These are phyloP conservation scores for Pelobates cultripes DNA, from an alignment of 2,797 vertebrate genomes.

Conservation along the genomic window DNA sequence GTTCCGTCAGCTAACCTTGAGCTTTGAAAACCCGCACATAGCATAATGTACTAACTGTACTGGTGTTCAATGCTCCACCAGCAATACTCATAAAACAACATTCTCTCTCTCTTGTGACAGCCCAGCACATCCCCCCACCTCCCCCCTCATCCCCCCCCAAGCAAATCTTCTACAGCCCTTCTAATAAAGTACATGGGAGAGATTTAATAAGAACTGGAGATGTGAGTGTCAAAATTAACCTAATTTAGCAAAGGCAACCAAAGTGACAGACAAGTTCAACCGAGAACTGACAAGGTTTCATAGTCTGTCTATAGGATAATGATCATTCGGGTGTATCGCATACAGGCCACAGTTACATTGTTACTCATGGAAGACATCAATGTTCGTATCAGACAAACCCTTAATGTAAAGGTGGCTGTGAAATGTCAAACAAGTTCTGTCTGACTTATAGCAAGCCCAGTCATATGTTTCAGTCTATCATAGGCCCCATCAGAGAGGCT, in stretches of 20 bases:
- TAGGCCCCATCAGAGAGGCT: no score
- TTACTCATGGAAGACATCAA: no score
- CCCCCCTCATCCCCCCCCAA: not conserved
- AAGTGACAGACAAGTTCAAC: not conserved
- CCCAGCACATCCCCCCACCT: not conserved
- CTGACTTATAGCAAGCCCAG: no score
- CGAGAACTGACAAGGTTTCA: no score
- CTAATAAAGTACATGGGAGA: not conserved
- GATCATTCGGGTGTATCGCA: no score
- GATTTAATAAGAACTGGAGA: not conserved
- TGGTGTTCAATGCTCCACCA: conserved; percentile 44
- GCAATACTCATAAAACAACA: conserved; percentile 10
- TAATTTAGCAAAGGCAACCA: not conserved
- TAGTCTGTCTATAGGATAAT: no score
- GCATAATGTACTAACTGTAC: conserved; percentile 67
- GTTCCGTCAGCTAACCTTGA: conserved; percentile 68
- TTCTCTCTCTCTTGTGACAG: conserved; percentile 26
- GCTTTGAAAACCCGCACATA: conserved; percentile 64
- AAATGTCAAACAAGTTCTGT: no score
- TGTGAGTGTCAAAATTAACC: not conserved
- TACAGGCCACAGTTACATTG: no score
- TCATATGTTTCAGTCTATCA: no score
- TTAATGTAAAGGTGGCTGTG: no score
- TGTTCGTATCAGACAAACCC: no score
- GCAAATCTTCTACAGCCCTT: not conserved